Evolutionary conservation across 1,140 invertebrate species (phyloP).

Genomic region (Pinna nobilis): DNA sequence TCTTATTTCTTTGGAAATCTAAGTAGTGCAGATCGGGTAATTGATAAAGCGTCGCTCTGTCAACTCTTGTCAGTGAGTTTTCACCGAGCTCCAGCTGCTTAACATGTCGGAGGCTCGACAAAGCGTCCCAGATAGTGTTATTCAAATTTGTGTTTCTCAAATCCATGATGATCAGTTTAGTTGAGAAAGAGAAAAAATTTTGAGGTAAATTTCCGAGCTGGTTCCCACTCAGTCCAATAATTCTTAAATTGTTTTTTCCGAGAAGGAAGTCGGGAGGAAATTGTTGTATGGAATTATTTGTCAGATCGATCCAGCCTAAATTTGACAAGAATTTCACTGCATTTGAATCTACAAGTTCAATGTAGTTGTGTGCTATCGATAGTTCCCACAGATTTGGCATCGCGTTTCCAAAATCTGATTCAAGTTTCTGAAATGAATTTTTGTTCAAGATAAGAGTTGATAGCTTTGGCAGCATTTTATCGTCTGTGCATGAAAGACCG

Average conservation of each 20-base stretch:
- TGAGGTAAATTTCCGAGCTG: neutral
- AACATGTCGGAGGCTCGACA: conserved; percentile 2
- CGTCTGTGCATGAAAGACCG: conserved; percentile 30
- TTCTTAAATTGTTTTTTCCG: conserved; percentile 4
- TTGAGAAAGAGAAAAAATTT: conserved; percentile 2
- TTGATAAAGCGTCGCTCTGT: neutral
- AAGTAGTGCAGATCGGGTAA: neutral
- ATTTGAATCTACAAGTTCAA: conserved; percentile 5
- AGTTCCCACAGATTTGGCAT: conserved; percentile 32
- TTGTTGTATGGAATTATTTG: conserved; percentile 21
- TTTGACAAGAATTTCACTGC: conserved; percentile 11
- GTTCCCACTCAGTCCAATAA: conserved; percentile 28
- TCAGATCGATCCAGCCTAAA: conserved; percentile 30
- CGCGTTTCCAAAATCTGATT: neutral
- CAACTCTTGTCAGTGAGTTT: conserved; percentile 7
- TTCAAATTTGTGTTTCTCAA: conserved; percentile 4
- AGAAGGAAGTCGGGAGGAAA: conserved; percentile 11
- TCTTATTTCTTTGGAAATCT: conserved; percentile 12
- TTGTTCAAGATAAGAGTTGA: conserved; percentile 16
- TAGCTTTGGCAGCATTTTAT: conserved; percentile 3
- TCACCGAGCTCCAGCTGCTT: conserved; percentile 26
- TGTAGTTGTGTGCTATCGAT: conserved; percentile 8
- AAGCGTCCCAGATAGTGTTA: conserved; percentile 18
- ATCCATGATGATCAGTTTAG: conserved; percentile 3
- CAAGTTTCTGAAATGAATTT: conserved; percentile 30